Percentiles rank a stretch among this genome's conserved stretches.
These are phyloP conservation scores for Bathynomus jamesi DNA, from an alignment of 1,140 invertebrate genomes.

Conservation along the genomic window DNA sequence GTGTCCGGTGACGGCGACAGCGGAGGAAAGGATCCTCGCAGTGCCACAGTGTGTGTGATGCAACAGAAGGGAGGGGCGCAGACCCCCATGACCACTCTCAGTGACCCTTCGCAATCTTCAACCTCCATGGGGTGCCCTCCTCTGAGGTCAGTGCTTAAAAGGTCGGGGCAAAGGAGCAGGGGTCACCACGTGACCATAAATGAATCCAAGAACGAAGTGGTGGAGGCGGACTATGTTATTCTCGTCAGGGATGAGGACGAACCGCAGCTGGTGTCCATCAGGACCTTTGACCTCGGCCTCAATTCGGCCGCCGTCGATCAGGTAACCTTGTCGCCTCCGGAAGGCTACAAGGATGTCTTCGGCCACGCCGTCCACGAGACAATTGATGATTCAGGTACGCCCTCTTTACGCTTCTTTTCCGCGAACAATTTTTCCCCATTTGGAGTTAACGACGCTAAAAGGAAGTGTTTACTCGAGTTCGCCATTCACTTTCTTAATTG, in stretches of 20 bases:
- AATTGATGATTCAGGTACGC: conserved; percentile 32
- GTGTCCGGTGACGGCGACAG: neutral
- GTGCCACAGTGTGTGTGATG: neutral
- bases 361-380: conserved; percentile 23
- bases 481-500: too few species aligned
- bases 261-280: conserved; percentile 35
- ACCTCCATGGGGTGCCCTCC: conserved; percentile 14
- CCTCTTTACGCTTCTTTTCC: too few species aligned
- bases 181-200: conserved; percentile 33
- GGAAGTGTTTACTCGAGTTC: too few species aligned
- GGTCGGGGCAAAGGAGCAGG: conserved; percentile 24
- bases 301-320: conserved; percentile 19
- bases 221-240: conserved; percentile 36
- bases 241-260: conserved; percentile 34
- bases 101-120: neutral
- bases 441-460: too few species aligned
- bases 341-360: conserved; percentile 36
- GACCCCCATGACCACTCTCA: neutral
- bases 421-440: too few species aligned
- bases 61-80: neutral
- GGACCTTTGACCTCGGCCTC: conserved; percentile 29
- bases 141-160: conserved; percentile 31
- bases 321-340: conserved; percentile 32
- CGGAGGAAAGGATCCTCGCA: neutral
- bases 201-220: conserved; percentile 33